These are phyloP conservation scores for Galerucella pusilla DNA, from an alignment of 2,888 invertebrate genomes.

Conservation along the genomic window DNA sequence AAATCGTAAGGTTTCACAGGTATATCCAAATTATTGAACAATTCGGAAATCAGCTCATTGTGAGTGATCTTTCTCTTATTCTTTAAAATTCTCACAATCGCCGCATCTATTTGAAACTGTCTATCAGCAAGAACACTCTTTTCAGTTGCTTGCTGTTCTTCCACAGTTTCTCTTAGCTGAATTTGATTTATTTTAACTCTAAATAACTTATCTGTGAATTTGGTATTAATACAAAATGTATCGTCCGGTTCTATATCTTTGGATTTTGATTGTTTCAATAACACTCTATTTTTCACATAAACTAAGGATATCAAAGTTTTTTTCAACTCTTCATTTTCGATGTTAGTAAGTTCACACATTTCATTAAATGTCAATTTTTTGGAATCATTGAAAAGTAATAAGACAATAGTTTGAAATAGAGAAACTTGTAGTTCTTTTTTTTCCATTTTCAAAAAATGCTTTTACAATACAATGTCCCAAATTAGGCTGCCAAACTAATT, in stretches of 20 bases:
- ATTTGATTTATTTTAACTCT: constrained; percentile 97
- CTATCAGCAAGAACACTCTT: constrained; percentile 97
- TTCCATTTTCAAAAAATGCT: constrained; percentile 85
- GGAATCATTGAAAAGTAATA: constrained; percentile 91
- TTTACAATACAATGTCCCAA: constrained; percentile 93
- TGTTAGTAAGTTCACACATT: constrained; percentile 87
- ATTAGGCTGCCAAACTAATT: constrained; percentile 97
- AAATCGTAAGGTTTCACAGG: constrained; percentile 98
- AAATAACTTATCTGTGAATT: constrained; percentile 95
- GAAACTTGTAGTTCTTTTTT: constrained; percentile 97
- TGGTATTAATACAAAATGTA: constrained; percentile 83
- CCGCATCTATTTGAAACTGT: constrained; percentile 99
- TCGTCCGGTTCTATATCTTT: constrained; percentile 86
- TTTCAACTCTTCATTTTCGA: constrained; percentile 90
- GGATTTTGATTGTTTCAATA: constrained; percentile 86
- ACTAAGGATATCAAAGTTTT: constrained; percentile 95
- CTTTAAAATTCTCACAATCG: constrained; percentile 98
- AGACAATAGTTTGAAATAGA: constrained; percentile 92
- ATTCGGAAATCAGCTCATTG: constrained; percentile 92
- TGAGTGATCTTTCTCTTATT: constrained; percentile 94
- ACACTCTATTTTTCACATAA: constrained; percentile 90
- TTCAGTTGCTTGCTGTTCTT: constrained; percentile 93
- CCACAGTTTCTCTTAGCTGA: constrained; percentile 82
- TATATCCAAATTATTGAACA: constrained; percentile 96
- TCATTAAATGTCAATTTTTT: constrained; percentile 85